These are phyloP conservation scores for Ophthalmolycus amberensis DNA, from an alignment of 2,113 vertebrate species.

Conservation along the genomic window DNA sequence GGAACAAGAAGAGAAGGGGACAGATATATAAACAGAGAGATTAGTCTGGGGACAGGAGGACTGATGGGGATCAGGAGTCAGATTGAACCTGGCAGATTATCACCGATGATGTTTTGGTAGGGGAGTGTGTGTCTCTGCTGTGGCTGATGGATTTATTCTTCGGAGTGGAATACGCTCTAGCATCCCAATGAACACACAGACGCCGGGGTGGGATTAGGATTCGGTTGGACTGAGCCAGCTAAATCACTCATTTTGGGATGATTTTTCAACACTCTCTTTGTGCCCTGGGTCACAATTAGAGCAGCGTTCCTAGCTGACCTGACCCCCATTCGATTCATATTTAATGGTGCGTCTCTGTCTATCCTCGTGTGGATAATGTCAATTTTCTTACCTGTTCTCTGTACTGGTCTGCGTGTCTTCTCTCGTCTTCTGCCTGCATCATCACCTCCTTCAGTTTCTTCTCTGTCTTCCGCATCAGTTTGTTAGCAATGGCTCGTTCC, in stretches of 20 bases:
- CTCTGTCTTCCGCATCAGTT: constrained; percentile 89
- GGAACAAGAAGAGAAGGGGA: background rate
- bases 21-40: constrained; percentile 28
- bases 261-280: constrained; percentile 51
- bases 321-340: constrained; percentile 33
- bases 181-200: constrained; percentile 56
- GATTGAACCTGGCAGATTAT: constrained; percentile 69
- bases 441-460: constrained; percentile 93
- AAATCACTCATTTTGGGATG: constrained; percentile 57
- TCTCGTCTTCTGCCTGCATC: constrained; percentile 92
- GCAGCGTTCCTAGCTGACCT: background rate
- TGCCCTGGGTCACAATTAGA: constrained; percentile 33
- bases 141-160: constrained; percentile 60
- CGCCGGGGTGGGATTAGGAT: constrained; percentile 64
- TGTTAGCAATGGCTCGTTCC: constrained; percentile 89
- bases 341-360: constrained; percentile 8
- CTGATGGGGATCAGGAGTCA: constrained; percentile 48
- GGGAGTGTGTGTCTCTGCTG: constrained; percentile 48
- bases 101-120: constrained; percentile 62
- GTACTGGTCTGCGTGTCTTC: constrained; percentile 91
- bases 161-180: constrained; percentile 10
- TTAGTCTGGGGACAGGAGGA: constrained; percentile 54
- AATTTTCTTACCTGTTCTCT: constrained; percentile 87
- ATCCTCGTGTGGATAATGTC: background rate
- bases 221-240: constrained; percentile 53